These are phyloP conservation scores for Frieseomelitta varia DNA, from an alignment of 1,140 invertebrate species.

Conservation along the genomic window DNA sequence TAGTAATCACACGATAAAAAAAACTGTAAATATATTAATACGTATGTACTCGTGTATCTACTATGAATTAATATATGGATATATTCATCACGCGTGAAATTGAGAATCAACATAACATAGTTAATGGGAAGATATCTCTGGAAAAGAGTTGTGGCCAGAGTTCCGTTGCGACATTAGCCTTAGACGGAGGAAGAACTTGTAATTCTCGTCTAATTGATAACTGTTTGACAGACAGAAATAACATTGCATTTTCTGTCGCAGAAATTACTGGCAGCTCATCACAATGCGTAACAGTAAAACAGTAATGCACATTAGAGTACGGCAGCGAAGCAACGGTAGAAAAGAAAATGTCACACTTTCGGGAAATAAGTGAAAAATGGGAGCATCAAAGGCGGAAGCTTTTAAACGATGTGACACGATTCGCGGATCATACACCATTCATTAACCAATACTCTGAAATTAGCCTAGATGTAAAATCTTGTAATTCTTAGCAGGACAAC, in stretches of 20 bases:
- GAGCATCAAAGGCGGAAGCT: constrained; percentile 19
- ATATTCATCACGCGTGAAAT: no score
- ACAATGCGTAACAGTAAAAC: constrained; percentile 51
- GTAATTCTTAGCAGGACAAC: not conserved
- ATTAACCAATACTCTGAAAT: constrained; percentile 58
- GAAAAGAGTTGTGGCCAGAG: not conserved
- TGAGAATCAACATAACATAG: no score
- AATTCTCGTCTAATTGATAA: no score
- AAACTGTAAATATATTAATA: no score
- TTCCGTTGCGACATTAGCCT: constrained; percentile 18
- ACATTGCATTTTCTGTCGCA: no score
- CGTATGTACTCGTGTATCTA: no score
- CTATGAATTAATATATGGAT: no score
- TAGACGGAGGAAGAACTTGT: not conserved
- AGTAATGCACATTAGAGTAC: no score
- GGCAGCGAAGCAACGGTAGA: not conserved
- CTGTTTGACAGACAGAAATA: no score
- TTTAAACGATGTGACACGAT: constrained; percentile 27
- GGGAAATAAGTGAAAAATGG: not conserved
- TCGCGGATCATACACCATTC: constrained; percentile 26
- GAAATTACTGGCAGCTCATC: not conserved
- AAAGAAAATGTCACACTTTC: not conserved
- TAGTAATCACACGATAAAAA: no score
- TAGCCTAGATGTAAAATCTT: constrained; percentile 57
- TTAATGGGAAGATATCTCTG: not conserved